These are phyloP conservation scores for Hapalemur alaotrensis DNA, from an alignment of 2,797 vertebrate species.

Conservation along the genomic window DNA sequence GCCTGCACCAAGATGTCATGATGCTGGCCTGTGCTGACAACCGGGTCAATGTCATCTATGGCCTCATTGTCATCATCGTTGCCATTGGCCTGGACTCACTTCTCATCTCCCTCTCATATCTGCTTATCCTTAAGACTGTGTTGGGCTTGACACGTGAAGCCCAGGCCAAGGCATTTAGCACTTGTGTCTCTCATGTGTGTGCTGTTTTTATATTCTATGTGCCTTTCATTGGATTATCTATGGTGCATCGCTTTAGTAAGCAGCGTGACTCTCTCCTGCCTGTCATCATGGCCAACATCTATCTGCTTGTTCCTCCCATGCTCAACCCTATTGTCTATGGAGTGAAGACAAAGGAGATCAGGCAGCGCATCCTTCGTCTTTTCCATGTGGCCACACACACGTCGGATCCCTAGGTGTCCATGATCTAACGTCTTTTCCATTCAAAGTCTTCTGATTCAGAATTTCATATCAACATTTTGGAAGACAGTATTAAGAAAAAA, in stretches of 20 bases:
- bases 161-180: conserved; percentile 75
- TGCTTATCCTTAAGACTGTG: conserved; percentile 77
- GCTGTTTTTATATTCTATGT: conserved; percentile 79
- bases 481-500: conserved; percentile 8
- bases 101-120: conserved; percentile 77
- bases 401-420: conserved; percentile 25
- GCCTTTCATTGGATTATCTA: conserved; percentile 76
- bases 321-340: conserved; percentile 77
- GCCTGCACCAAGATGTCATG: conserved; percentile 80
- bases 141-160: conserved; percentile 72
- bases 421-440: neutral
- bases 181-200: conserved; percentile 78
- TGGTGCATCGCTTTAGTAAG: conserved; percentile 77
- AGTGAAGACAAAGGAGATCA: conserved; percentile 78
- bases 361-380: conserved; percentile 67
- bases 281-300: conserved; percentile 74
- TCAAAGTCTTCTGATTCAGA: neutral
- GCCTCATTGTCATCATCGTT: conserved; percentile 78
- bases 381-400: conserved; percentile 25
- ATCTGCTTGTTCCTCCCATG: conserved; percentile 76
- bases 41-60: conserved; percentile 71
- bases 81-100: conserved; percentile 76
- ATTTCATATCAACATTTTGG: conserved; percentile 33
- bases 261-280: conserved; percentile 59
- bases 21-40: conserved; percentile 79